These are phyloP conservation scores for Silurus asotus DNA, from an alignment of 2,113 vertebrate species.

Conservation along the genomic window DNA sequence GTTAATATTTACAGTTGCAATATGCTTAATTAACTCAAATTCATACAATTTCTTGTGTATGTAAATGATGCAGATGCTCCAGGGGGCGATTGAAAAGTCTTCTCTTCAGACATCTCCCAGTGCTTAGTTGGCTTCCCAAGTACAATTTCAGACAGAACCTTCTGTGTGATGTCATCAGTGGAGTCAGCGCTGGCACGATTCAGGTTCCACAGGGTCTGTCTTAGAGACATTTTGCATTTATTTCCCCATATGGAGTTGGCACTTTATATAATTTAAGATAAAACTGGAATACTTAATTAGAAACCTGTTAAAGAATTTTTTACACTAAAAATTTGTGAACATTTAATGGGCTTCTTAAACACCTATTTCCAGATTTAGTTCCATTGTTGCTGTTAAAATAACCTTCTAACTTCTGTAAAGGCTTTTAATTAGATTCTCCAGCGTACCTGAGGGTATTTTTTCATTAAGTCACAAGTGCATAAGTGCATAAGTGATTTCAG, in stretches of 20 bases:
- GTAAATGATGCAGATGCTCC: conserved; percentile 76
- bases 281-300: not conserved
- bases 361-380: not conserved
- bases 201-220: conserved; percentile 89
- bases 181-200: conserved; percentile 86
- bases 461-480: not conserved
- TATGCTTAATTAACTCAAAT: not conserved
- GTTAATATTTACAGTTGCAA: too few species aligned
- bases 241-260: not conserved
- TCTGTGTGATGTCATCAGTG: conserved; percentile 82
- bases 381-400: not conserved
- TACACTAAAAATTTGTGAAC: not conserved
- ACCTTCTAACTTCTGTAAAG: too few species aligned
- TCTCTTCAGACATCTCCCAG: conserved; percentile 78
- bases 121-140: conserved; percentile 87
- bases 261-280: not conserved
- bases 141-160: conserved; percentile 84
- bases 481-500: not conserved
- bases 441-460: not conserved
- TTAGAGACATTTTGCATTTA: not conserved
- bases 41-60: conserved; percentile 1
- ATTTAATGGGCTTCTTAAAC: not conserved
- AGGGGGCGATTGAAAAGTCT: conserved; percentile 72
- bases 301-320: not conserved
- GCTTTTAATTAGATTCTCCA: not conserved